Base-by-base conservation (phyloP, 2,888 invertebrate genomes). In the Pseudoips prasinana region DNA sequence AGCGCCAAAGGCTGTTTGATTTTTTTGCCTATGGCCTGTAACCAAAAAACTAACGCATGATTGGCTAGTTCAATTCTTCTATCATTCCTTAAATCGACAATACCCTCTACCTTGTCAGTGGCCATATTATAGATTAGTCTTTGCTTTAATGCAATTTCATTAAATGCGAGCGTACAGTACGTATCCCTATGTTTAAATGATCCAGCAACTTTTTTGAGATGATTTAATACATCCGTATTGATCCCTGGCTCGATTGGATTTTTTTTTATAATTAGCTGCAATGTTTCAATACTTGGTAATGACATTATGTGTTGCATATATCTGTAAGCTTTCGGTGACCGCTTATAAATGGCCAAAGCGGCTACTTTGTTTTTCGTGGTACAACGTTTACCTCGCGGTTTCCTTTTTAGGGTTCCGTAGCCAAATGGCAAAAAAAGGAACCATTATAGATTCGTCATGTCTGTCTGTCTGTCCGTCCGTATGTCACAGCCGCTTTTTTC, bases 11-110 rank as follows among this genome's bases (percentile, higher is more conserved):
- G 52, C 24, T 48, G 46, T 8, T 55, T 55, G 8, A 38, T 31
- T 26, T 50, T 52, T 32, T 19, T 28, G 7, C 23, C 10, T 8
- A 55, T 1, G 1, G 47, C 58, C 33, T 49, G 50, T 1, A 53
- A 8, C 44, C 51, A 46, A 31, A 52, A 52, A 0, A 52, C 47
- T 1, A 50, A 24, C 8, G 41, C n/a, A n/a, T n/a, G n/a, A n/a
- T n/a, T n/a, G n/a, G n/a, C n/a, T n/a, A n/a, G n/a, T n/a, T n/a
- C n/a, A 41, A 25, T 52, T 1, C 14, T 10, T 6, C 48, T 3
- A 3, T 22, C 32, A 9, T 23, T 29, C 7, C 50, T 40, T 0
- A 39, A 31, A 17, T 51, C 46, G 25, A 24, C 36, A 18, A 27
- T 51, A 1, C 56, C 46, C 8, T 50, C 43, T 6, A 53, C 28